Conservation (phyloP, 1,140 invertebrate species). For the Ips typographus region DNA sequence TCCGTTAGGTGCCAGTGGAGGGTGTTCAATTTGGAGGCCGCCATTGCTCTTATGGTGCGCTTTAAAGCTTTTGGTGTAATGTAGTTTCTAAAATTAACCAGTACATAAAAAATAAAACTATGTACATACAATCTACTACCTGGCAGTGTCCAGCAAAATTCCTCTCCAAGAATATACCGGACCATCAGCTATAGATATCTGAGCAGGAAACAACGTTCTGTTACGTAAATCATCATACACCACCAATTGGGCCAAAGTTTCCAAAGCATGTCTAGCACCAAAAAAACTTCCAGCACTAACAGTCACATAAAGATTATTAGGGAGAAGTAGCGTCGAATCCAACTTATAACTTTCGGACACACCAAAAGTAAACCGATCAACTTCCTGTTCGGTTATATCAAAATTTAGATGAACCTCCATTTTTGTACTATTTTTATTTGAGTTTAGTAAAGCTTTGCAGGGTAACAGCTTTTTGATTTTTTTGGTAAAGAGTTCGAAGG, state of each 20-base stretch:
- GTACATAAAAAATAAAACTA: neutral
- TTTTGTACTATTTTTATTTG: neutral
- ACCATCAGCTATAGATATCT: constrained; percentile 57
- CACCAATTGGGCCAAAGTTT: constrained; percentile 75
- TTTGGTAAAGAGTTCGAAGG: constrained; percentile 13
- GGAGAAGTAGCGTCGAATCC: constrained; percentile 54
- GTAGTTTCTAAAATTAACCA: constrained; percentile 60
- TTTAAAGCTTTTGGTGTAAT: constrained; percentile 64
- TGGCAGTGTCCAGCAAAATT: constrained; percentile 72
- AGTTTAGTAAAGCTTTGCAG: constrained; percentile 6
- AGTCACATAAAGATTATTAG: constrained; percentile 59
- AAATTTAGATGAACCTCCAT: constrained; percentile 1
- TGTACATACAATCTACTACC: constrained; percentile 1
- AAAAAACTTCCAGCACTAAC: constrained; percentile 69
- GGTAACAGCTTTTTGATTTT: neutral
- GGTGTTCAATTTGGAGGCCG: constrained; percentile 75
- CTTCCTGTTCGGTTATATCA: constrained; percentile 17
- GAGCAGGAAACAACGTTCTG: constrained; percentile 56
- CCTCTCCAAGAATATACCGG: constrained; percentile 67
- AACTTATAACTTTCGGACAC: constrained; percentile 74
- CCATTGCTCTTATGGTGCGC: constrained; percentile 77
- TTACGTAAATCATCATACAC: constrained; percentile 64
- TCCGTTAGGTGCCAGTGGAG: constrained; percentile 86
- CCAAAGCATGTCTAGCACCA: constrained; percentile 74
- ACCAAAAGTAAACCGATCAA: constrained; percentile 5